Percentiles rank a stretch among this genome's conserved stretches.
phyloP scores from a whole-genome alignment of 2,113 vertebrate genomes.

The Takifugu bimaculatus region DNA sequence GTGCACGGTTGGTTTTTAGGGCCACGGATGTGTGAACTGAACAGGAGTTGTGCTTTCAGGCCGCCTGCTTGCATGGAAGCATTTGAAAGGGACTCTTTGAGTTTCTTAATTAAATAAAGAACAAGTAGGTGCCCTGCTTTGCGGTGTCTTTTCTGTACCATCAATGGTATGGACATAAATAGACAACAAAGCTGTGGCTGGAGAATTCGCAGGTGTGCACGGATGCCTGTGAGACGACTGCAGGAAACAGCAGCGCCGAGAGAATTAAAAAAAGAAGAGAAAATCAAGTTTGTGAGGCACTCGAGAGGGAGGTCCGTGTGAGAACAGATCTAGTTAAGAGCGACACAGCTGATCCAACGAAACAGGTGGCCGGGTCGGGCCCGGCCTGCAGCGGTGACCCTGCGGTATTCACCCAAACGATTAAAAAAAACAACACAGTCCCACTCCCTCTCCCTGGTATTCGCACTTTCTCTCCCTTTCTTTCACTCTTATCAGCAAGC shows the following conservation, averaged over 20 bases:
- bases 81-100: constrained; percentile 63
- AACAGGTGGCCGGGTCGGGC: constrained; percentile 57
- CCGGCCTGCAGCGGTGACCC: constrained; percentile 41
- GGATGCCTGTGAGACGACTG: constrained; percentile 55
- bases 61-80: constrained; percentile 49
- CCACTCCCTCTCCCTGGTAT: constrained; percentile 57
- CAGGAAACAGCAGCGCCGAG: constrained; percentile 30
- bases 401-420: constrained; percentile 49
- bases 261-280: constrained; percentile 1
- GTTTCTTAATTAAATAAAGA: constrained; percentile 71
- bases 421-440: constrained; percentile 56
- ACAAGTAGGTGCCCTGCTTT: constrained; percentile 68
- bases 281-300: constrained; percentile 53
- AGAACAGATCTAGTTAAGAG: constrained; percentile 71
- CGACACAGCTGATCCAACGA: constrained; percentile 66
- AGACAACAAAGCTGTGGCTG: constrained; percentile 56
- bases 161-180: constrained; percentile 63
- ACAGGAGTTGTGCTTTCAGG: constrained; percentile 70
- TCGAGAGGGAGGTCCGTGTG: constrained; percentile 63
- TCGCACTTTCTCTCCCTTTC: constrained; percentile 43
- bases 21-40: constrained; percentile 69
- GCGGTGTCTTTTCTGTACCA: constrained; percentile 60
- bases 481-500: constrained; percentile 73
- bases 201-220: constrained; percentile 73
- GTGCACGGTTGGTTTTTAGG: constrained; percentile 59